A percentile compares a stretch with the other conserved stretches of the same genome.
Evolutionary conservation across 2,113 vertebrate species (phyloP).

Genomic region (Sterrhoptilus dennistouni): DNA sequence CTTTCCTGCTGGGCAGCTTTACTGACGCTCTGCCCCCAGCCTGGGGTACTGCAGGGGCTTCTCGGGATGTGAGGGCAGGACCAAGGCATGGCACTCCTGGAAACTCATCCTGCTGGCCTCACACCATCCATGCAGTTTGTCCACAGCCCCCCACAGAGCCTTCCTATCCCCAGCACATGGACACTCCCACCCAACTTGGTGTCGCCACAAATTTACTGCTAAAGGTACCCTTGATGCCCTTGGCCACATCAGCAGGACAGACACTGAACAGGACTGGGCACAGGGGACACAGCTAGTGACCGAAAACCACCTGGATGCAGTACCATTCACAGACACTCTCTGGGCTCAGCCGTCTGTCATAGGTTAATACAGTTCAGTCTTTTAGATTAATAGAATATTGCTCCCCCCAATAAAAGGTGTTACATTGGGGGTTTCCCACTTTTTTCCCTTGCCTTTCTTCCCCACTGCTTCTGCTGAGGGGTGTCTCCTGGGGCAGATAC

Average conservation of each 20-base stretch:
- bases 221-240: fast-evolving
- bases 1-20: neutral
- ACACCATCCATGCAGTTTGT: no score
- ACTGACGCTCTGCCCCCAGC: neutral
- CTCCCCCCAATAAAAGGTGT: no score
- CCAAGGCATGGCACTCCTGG: neutral
- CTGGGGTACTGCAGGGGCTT: neutral
- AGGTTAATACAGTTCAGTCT: no score
- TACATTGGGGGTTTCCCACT: no score
- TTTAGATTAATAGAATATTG: no score
- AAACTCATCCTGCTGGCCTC: neutral
- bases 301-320: fast-evolving
- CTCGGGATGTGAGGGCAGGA: no score
- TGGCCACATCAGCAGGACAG: neutral
- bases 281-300: neutral
- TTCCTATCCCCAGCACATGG: neutral
- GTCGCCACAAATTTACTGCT: neutral
- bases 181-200: no score
- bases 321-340: neutral
- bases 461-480: no score
- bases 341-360: no score
- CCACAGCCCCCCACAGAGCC: neutral
- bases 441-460: no score
- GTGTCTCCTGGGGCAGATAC: no score
- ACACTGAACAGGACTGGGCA: no score